A percentile compares a stretch with the other conserved stretches of the same genome.
These are phyloP conservation scores for Chamaetylas fuelleborni DNA, from an alignment of 2,113 vertebrate species.

Conservation along the genomic window DNA sequence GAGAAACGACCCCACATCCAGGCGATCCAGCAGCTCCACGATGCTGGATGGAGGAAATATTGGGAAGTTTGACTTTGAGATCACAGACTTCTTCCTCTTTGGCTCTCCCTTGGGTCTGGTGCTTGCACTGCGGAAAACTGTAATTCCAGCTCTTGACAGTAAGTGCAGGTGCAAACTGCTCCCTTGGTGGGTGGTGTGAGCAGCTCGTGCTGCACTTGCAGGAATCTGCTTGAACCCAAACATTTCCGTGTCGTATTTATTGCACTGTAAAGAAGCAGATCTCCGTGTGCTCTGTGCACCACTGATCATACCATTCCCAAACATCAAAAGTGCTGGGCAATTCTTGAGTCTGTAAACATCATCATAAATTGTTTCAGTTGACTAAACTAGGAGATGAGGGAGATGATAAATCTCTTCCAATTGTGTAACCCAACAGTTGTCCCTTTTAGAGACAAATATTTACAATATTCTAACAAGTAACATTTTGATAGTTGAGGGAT, in stretches of 20 bases:
- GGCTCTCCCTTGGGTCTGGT: conserved; percentile 95
- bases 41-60: conserved; percentile 83
- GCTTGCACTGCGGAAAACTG: conserved; percentile 92
- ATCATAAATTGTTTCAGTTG: not conserved
- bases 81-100: conserved; percentile 94
- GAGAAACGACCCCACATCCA: conserved; percentile 81
- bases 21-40: conserved; percentile 89
- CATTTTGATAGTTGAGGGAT: not conserved
- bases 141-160: conserved; percentile 92
- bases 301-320: not conserved
- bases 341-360: not conserved
- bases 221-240: not conserved
- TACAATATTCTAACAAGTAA: not conserved
- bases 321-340: not conserved
- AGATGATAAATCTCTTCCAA: not conserved
- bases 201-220: not conserved
- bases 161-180: conserved; percentile 45
- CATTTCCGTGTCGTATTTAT: not conserved
- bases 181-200: not conserved
- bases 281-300: not conserved
- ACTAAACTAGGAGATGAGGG: not conserved
- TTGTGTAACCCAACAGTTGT: not conserved
- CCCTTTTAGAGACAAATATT: not conserved
- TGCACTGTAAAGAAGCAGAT: not conserved
- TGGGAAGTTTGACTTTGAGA: conserved; percentile 94